A percentile compares a stretch with the other conserved stretches of the same genome.
phyloP scores from a whole-genome alignment of 2,888 invertebrate species.

The Pristionchus maxplancki region DNA sequence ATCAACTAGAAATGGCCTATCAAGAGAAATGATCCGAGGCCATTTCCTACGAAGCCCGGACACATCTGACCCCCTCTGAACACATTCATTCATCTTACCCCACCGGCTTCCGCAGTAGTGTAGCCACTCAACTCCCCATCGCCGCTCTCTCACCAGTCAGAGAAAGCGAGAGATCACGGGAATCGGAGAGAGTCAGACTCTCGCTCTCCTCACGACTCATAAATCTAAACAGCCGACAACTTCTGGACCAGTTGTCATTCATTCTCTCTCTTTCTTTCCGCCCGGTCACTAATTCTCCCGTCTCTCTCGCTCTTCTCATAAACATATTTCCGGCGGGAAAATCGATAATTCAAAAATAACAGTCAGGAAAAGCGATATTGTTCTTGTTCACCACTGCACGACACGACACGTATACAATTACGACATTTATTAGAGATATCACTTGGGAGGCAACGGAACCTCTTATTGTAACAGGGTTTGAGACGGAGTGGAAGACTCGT shows the following conservation, averaged over 20 bases:
- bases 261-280: neutral
- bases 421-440: conserved; percentile 36
- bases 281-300: neutral
- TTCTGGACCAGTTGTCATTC: conserved; percentile 18
- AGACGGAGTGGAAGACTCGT: conserved; percentile 16
- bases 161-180: neutral
- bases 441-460: neutral
- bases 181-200: neutral
- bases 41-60: too few species aligned
- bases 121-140: neutral
- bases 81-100: neutral
- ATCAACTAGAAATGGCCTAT: too few species aligned
- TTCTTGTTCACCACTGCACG: neutral
- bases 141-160: neutral
- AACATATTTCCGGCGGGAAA: conserved; percentile 21
- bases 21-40: too few species aligned
- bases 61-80: neutral
- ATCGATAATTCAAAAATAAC: too few species aligned
- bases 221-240: conserved; percentile 28
- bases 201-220: neutral
- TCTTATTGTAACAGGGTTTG: conserved; percentile 8
- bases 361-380: neutral
- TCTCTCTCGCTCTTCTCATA: conserved; percentile 29
- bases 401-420: conserved; percentile 28
- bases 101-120: neutral